phyloP scores from a whole-genome alignment of 2,113 vertebrate species.

The Nycticorax nycticorax region DNA sequence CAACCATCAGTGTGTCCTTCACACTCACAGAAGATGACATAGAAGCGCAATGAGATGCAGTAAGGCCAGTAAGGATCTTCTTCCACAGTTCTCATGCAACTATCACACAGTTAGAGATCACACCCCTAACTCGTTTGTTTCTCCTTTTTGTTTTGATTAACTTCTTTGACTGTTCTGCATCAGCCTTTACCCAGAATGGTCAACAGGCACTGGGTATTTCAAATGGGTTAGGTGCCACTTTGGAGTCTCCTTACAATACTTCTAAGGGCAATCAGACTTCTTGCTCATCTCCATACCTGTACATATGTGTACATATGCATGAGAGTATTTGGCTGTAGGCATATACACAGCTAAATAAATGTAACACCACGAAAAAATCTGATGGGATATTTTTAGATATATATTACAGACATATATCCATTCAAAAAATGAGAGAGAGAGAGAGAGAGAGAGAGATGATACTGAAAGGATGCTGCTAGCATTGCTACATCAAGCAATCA shows the following conservation, averaged over 20 bases:
- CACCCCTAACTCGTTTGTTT: background rate
- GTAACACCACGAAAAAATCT: background rate
- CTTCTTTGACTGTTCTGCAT: background rate
- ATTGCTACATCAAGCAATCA: background rate
- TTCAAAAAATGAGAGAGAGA: background rate
- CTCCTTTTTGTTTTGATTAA: background rate
- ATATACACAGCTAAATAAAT: background rate
- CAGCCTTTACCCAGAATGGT: background rate
- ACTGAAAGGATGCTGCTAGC: background rate
- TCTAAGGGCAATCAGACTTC: background rate
- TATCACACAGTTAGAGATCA: background rate
- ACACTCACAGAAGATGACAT: background rate
- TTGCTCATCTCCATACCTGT: background rate
- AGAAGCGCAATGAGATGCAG: background rate
- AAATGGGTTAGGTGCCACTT: background rate
- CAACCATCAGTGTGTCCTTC: background rate
- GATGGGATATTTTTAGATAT: background rate
- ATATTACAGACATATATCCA: background rate
- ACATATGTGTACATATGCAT: background rate
- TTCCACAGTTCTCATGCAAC: background rate
- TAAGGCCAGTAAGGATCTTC: background rate
- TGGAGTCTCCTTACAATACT: background rate
- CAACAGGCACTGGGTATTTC: background rate
- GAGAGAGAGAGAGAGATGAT: background rate
- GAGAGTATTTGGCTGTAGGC: background rate